Base-by-base conservation (phyloP, 2,113 vertebrate genomes). In the Gymnobelideus leadbeateri region DNA sequence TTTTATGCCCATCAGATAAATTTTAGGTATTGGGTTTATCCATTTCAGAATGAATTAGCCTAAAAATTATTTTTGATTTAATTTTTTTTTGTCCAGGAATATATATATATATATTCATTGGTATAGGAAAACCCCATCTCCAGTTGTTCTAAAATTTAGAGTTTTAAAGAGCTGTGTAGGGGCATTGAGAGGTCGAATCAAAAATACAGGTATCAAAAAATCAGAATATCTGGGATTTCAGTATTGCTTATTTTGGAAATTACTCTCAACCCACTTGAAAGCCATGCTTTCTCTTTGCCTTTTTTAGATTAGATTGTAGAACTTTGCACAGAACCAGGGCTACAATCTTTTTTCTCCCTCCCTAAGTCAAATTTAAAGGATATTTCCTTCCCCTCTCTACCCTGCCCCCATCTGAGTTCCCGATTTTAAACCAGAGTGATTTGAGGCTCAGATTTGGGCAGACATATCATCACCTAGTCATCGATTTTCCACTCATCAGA, bases 11-110 rank as follows among this genome's bases (percentile, higher is more conserved):
- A 28, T 10, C 43, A 84, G 0, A 24, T n/a, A 90, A 89, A 23
- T 43, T 95, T 92, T 50, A 93, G 19, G 37, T 93, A 51, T 5
- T 84, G 46, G 28, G 89, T 31, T 84, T 91, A 46, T 26, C 3
- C 89, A 4, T 91, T 53, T 49, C 51, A 14, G 54, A 93, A 61
- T 8, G 77, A 93, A 31, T 46, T 94, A 50, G 14, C 93, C 96
- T 92, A 49, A 55, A 89, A 92, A 51, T 91, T 43, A 84, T 77
- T 84, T 8, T 43, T 84, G 19, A 84, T 43, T 43, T 84, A 84
- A 84, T n/a, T 77, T 68, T 57, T 37, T 77, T 84, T 84, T 43
- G 37, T n/a, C 68, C n/a, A 43, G 68, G 55, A n/a, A n/a, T n/a
- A n/a, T n/a, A n/a, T n/a, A 77, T n/a, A n/a, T n/a, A n/a, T n/a